A percentile compares a stretch with the other conserved stretches of the same genome.
Conservation (phyloP, 1,140 invertebrate species). For the Metopolophium dirhodum region DNA sequence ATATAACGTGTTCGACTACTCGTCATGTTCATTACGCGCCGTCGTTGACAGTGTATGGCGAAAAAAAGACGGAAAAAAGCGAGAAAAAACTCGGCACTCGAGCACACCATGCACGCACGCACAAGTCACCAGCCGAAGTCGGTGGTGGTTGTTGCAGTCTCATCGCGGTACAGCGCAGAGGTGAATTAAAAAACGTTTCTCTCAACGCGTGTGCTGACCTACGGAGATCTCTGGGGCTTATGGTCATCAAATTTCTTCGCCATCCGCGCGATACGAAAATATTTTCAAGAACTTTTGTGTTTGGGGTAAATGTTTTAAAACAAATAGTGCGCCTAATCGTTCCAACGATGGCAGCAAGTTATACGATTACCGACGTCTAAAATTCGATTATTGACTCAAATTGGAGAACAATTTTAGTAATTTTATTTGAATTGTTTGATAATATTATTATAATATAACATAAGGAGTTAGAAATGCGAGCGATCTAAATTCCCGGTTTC, state of each 20-base stretch:
- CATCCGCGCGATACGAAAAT: background rate
- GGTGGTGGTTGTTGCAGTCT: background rate
- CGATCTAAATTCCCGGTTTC: too few species aligned
- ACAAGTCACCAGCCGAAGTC: background rate
- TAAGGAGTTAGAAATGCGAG: too few species aligned
- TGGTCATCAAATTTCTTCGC: too few species aligned
- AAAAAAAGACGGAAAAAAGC: background rate
- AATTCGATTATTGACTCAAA: background rate
- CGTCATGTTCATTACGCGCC: slow-evolving; percentile 53
- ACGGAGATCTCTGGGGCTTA: background rate
- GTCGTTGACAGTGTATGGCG: slow-evolving; percentile 29
- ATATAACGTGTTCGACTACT: slow-evolving; percentile 50
- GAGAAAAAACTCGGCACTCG: background rate
- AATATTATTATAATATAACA: too few species aligned
- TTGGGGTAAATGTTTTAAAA: background rate
- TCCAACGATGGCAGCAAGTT: background rate
- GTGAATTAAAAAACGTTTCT: background rate
- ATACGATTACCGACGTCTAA: background rate
- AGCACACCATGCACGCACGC: background rate
- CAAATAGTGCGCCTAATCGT: background rate
- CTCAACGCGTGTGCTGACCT: too few species aligned
- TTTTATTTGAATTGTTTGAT: too few species aligned
- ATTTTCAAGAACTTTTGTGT: background rate
- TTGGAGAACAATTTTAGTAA: too few species aligned
- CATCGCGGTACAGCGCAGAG: background rate